Evolutionary conservation across 2,888 invertebrate species (phyloP).

Genomic region (Folsomia candida): DNA sequence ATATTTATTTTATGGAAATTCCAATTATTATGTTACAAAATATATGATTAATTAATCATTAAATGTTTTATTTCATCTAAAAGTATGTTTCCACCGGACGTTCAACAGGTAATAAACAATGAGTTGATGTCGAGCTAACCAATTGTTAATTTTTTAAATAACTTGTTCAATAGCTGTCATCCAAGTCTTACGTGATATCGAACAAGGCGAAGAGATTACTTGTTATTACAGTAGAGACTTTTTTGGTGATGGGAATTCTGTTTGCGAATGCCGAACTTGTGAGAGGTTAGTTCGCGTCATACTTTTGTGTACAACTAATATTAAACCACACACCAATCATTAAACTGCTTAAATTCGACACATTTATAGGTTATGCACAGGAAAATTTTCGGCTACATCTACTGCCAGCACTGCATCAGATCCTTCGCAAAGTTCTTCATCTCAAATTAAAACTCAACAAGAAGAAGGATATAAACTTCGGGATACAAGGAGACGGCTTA

Average conservation of each 20-base stretch:
- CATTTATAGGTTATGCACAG: slow-evolving; percentile 67
- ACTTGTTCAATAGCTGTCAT: no score
- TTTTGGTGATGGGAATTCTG: slow-evolving; percentile 94
- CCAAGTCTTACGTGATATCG: slow-evolving; percentile 90
- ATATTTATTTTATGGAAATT: no score
- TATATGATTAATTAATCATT: background rate
- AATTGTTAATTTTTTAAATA: no score
- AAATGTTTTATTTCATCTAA: slow-evolving; percentile 25
- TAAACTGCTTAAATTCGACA: no score
- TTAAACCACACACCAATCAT: background rate
- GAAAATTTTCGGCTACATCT: slow-evolving; percentile 71
- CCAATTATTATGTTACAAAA: background rate
- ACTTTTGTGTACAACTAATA: background rate
- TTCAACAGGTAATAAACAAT: no score
- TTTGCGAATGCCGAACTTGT: slow-evolving; percentile 98
- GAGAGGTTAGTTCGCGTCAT: slow-evolving; percentile 64
- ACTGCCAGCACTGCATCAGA: slow-evolving; percentile 14
- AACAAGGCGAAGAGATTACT: slow-evolving; percentile 93
- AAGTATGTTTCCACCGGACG: slow-evolving; percentile 93
- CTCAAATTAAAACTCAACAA: slow-evolving; percentile 52
- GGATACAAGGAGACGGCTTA: slow-evolving; percentile 91
- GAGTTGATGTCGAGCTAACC: no score
- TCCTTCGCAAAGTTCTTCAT: slow-evolving; percentile 5
- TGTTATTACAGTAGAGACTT: slow-evolving; percentile 99
- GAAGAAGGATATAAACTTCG: slow-evolving; percentile 79